Conservation (phyloP, 2,797 vertebrate species). For the Anomalospiza imberbis region DNA sequence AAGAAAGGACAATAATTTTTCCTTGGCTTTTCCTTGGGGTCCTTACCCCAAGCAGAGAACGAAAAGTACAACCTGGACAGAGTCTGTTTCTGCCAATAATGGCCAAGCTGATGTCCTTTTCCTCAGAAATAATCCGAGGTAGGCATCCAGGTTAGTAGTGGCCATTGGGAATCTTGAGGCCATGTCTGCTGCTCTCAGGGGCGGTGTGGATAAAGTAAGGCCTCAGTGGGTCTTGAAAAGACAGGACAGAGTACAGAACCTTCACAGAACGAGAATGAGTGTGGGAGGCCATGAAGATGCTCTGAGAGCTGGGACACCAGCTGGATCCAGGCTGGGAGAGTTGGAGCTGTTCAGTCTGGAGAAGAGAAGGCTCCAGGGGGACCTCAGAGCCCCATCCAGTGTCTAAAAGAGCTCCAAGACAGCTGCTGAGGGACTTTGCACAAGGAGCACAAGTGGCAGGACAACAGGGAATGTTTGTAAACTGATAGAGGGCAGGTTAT, state of each 20-base stretch:
- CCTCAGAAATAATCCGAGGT: neutral
- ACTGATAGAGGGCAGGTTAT: neutral
- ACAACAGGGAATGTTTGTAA: neutral
- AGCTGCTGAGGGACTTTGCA: neutral
- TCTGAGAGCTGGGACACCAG: neutral
- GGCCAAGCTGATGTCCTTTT: neutral
- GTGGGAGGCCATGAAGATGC: neutral
- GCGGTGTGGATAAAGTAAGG: neutral
- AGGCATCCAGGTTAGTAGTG: neutral
- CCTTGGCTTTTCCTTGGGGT: neutral
- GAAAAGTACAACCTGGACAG: neutral
- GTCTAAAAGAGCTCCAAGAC: neutral
- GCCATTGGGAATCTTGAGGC: neutral
- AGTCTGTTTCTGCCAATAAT: neutral
- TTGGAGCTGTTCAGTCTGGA: neutral
- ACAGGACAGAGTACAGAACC: accelerated
- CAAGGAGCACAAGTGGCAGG: neutral
- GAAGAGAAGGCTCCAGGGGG: neutral
- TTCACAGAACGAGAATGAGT: neutral
- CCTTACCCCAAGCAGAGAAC: neutral
- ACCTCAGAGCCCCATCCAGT: neutral
- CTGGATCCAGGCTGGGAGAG: neutral
- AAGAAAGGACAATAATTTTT: neutral
- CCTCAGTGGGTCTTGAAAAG: neutral
- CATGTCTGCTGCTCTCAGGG: neutral